Conservation (phyloP, 2,888 invertebrate species). For the Orthonychiurus folsomi region DNA sequence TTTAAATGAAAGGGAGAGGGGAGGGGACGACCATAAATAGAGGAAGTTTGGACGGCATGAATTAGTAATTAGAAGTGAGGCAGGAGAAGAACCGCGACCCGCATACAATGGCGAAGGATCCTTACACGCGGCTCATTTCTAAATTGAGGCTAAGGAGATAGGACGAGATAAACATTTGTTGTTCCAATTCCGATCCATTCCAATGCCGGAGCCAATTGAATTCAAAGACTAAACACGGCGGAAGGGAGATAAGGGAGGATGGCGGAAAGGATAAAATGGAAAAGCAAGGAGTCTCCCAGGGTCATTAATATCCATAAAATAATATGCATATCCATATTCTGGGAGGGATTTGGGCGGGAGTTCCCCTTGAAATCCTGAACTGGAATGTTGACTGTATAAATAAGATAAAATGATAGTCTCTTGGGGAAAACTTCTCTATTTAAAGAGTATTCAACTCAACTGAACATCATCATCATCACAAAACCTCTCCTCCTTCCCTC, state of each 20-base stretch:
- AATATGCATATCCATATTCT: conserved; percentile 6
- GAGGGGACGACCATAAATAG: neutral
- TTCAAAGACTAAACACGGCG: neutral
- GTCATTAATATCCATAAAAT: conserved; percentile 18
- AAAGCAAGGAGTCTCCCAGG: conserved; percentile 6
- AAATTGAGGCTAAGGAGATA: too few relatives aligned
- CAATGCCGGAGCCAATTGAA: neutral
- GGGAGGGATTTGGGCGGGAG: neutral
- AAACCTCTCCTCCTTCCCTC: neutral
- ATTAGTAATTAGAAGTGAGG: neutral
- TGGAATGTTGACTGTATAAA: conserved; percentile 9
- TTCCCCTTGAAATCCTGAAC: neutral
- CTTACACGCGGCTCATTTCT: too few relatives aligned
- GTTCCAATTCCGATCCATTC: too few relatives aligned
- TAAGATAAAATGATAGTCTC: conserved; percentile 9
- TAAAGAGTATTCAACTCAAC: conserved; percentile 8
- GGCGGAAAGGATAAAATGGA: conserved; percentile 11
- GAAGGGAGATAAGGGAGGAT: conserved; percentile 4
- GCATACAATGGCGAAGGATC: too few relatives aligned
- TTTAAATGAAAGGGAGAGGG: neutral
- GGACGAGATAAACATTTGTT: conserved; percentile 1
- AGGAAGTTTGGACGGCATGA: neutral
- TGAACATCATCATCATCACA: conserved; percentile 8
- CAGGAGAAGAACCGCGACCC: neutral
- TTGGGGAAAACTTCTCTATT: conserved; percentile 9